These are phyloP conservation scores for Macheiramphus alcinus DNA, from an alignment of 2,113 vertebrate species.

Conservation along the genomic window DNA sequence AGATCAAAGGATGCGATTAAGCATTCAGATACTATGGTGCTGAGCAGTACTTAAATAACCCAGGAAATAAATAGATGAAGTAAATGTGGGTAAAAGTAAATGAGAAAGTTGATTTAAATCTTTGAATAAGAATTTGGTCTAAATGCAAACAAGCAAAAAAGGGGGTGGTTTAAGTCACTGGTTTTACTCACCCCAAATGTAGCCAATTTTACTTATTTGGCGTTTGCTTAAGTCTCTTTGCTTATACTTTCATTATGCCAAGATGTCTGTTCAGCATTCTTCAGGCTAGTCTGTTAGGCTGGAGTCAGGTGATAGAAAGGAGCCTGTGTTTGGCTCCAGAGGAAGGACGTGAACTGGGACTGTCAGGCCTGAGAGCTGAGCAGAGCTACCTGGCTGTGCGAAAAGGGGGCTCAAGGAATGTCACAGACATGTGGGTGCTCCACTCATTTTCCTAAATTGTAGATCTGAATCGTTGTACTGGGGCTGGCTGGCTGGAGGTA, in stretches of 20 bases:
- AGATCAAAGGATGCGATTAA: slow-evolving; percentile 28
- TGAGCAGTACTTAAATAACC: neutral
- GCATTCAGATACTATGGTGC: neutral
- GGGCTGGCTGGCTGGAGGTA: neutral
- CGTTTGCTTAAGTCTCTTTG: neutral
- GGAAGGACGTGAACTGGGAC: neutral
- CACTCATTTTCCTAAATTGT: neutral
- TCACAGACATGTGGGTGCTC: neutral
- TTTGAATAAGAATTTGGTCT: neutral
- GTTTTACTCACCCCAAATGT: neutral
- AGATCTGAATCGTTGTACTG: neutral
- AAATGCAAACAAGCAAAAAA: neutral
- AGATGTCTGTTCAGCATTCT: neutral
- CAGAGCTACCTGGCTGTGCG: neutral
- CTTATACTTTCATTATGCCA: neutral
- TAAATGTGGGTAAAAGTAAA: neutral
- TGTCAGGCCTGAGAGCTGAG: neutral
- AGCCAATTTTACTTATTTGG: neutral
- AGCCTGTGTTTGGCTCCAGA: neutral
- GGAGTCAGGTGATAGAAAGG: neutral
- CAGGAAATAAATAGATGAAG: neutral
- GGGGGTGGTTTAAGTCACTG: neutral
- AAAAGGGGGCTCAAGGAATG: neutral
- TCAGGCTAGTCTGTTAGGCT: neutral
- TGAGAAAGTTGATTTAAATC: neutral